These are phyloP conservation scores for Dinocampus coccinellae DNA, from an alignment of 2,888 invertebrate genomes.

Conservation along the genomic window DNA sequence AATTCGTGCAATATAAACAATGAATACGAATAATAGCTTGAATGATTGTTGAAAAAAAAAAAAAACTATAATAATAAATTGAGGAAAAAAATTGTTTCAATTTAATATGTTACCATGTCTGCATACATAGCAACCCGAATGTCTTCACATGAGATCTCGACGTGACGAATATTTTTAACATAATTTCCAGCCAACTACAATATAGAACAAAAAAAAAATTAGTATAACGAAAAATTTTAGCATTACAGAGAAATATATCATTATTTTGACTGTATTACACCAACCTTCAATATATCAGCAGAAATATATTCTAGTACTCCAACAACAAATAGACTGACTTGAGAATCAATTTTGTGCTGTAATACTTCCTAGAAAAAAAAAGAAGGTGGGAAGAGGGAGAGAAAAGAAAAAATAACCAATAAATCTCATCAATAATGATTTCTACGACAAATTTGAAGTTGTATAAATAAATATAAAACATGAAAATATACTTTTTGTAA, in stretches of 20 bases:
- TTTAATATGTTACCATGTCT: constrained; percentile 81
- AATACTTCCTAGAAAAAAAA: constrained; percentile 80
- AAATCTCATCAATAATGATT: neutral
- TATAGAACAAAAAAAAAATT: constrained; percentile 33
- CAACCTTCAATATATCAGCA: constrained; percentile 90
- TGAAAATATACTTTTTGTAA: constrained; percentile 78
- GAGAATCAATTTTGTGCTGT: constrained; percentile 87
- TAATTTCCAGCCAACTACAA: constrained; percentile 92
- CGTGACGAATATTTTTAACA: constrained; percentile 95
- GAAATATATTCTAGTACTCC: constrained; percentile 96
- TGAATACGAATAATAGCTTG: constrained; percentile 42
- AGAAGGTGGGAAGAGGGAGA: constrained; percentile 24
- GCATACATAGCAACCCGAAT: constrained; percentile 98
- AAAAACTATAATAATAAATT: neutral
- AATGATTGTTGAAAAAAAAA: constrained; percentile 39
- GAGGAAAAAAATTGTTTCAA: neutral
- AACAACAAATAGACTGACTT: constrained; percentile 90
- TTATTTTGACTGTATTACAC: constrained; percentile 36
- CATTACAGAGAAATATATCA: constrained; percentile 7
- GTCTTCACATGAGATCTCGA: constrained; percentile 92
- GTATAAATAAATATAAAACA: neutral
- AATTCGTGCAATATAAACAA: constrained; percentile 47
- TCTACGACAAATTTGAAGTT: neutral
- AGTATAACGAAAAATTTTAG: neutral
- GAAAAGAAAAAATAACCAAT: too few relatives aligned